These are phyloP conservation scores for Tadarida brasiliensis DNA, from an alignment of 2,797 vertebrate genomes.

Conservation along the genomic window DNA sequence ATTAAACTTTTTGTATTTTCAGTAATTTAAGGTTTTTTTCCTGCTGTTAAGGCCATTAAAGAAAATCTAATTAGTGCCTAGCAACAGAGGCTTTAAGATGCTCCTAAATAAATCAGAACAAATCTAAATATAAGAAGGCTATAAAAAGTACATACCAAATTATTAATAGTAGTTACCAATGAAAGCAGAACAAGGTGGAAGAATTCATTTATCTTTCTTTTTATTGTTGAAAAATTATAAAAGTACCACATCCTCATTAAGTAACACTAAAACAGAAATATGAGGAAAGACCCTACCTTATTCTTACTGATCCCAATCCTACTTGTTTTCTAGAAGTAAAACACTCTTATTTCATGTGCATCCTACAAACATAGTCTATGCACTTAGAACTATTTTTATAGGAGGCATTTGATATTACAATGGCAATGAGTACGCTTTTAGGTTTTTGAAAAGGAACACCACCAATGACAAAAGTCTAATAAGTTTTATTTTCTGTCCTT, in stretches of 20 bases:
- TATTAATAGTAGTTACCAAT: neutral
- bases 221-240: neutral
- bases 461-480: neutral
- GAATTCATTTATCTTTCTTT: slow-evolving; percentile 1
- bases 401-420: neutral
- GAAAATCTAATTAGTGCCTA: slow-evolving; percentile 25
- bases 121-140: neutral
- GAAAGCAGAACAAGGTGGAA: neutral
- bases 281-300: neutral
- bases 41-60: slow-evolving; percentile 16
- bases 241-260: neutral
- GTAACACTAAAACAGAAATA: slow-evolving; percentile 5
- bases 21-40: neutral
- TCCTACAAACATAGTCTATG: neutral
- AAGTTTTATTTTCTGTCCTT: neutral
- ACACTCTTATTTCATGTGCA: neutral
- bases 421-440: neutral
- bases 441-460: neutral
- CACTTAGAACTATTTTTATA: neutral
- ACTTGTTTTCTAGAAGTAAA: slow-evolving; percentile 20
- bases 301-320: neutral
- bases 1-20: neutral
- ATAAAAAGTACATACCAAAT: neutral
- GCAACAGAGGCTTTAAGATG: neutral
- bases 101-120: slow-evolving; percentile 10